Conservation (phyloP, 2,888 invertebrate species). For the Pteria penguin region DNA sequence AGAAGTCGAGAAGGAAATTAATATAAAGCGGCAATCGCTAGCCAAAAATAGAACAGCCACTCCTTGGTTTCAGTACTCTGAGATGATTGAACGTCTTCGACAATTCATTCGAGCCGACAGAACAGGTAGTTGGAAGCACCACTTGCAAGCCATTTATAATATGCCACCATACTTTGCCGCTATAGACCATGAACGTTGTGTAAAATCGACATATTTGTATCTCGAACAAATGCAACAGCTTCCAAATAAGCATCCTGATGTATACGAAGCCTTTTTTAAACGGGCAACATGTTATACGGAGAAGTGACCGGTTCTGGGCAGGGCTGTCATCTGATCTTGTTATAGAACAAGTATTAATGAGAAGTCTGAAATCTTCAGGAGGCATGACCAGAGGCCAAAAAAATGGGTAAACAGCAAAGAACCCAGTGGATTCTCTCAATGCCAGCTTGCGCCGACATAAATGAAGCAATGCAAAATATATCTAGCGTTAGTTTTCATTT, state of each 20-base stretch:
- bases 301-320: conserved; percentile 59
- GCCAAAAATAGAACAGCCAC: conserved; percentile 41
- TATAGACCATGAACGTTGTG: conserved; percentile 48
- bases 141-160: conserved; percentile 31
- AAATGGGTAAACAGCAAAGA: conserved; percentile 51
- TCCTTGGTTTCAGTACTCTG: conserved; percentile 43
- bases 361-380: conserved; percentile 54
- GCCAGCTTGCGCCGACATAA: conserved; percentile 50
- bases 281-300: conserved; percentile 50
- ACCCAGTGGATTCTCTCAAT: conserved; percentile 51
- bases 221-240: conserved; percentile 37
- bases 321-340: conserved; percentile 61
- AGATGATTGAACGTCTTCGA: conserved; percentile 43
- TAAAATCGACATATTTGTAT: conserved; percentile 45
- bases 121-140: conserved; percentile 41
- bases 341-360: conserved; percentile 64
- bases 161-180: conserved; percentile 56
- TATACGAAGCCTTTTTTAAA: conserved; percentile 38
- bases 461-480: conserved; percentile 46
- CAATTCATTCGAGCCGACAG: conserved; percentile 36
- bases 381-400: conserved; percentile 55
- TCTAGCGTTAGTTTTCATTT: conserved; percentile 35
- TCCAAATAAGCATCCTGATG: conserved; percentile 40
- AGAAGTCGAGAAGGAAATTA: too few species aligned
- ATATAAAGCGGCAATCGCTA: too few species aligned